These are phyloP conservation scores for Gasterosteus nipponicus DNA, from an alignment of 2,113 vertebrate genomes.

Conservation along the genomic window DNA sequence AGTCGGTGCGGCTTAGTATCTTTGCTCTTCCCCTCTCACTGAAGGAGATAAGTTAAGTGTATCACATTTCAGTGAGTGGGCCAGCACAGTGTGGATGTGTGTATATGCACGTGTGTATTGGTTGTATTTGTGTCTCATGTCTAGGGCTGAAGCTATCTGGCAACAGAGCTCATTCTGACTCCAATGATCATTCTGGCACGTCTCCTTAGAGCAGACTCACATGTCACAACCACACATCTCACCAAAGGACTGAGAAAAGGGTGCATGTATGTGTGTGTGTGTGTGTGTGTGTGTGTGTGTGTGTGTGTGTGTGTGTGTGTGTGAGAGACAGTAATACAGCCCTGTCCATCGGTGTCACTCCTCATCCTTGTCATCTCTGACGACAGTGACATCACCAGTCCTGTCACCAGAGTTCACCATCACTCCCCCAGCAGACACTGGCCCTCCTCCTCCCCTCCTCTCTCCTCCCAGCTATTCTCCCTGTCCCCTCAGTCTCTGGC, in stretches of 20 bases:
- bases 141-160: slow-evolving; percentile 52
- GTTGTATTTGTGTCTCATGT: slow-evolving; percentile 52
- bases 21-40: slow-evolving; percentile 44
- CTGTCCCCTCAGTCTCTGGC: slow-evolving; percentile 26
- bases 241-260: slow-evolving; percentile 45
- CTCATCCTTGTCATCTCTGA: slow-evolving; percentile 56
- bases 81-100: slow-evolving; percentile 31
- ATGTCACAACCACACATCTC: slow-evolving; percentile 75
- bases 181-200: slow-evolving; percentile 70
- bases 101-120: slow-evolving; percentile 25
- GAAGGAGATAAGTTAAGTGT: slow-evolving; percentile 57
- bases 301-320: slow-evolving; percentile 16
- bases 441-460: slow-evolving; percentile 37
- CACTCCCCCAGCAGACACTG: slow-evolving; percentile 51
- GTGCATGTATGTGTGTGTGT: slow-evolving; percentile 8
- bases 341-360: slow-evolving; percentile 67
- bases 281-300: slow-evolving; percentile 23
- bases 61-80: slow-evolving; percentile 59
- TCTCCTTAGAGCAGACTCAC: slow-evolving; percentile 70
- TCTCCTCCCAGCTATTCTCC: slow-evolving; percentile 48
- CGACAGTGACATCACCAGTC: slow-evolving; percentile 72
- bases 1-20: slow-evolving; percentile 41
- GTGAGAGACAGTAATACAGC: slow-evolving; percentile 37
- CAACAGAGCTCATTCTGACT: slow-evolving; percentile 69
- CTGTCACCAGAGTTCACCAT: slow-evolving; percentile 73